Evolutionary conservation across 35 echinoderm and acorn worm species (phyloP).

Genomic region (Ptychodera flava): DNA sequence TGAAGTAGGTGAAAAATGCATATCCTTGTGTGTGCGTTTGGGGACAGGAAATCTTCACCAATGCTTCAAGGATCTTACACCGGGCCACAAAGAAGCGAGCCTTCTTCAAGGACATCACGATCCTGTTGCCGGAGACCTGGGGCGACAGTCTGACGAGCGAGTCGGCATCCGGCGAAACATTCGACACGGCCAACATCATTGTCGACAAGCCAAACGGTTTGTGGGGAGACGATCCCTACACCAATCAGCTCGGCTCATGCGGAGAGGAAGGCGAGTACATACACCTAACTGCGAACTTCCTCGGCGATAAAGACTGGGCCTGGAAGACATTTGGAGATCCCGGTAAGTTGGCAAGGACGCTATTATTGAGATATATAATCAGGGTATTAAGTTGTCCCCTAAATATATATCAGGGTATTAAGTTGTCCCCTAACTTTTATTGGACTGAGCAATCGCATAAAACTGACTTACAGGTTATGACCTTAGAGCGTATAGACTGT

Average conservation of each 20-base stretch:
- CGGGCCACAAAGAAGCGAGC: conserved; percentile 46
- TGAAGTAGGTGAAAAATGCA: too few species aligned
- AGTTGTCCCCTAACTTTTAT: too few species aligned
- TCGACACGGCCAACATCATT: conserved; percentile 72
- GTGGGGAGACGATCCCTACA: conserved; percentile 25
- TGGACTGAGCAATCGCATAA: too few species aligned
- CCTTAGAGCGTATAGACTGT: too few species aligned
- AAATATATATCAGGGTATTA: too few species aligned
- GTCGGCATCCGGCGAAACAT: conserved; percentile 36
- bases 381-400: too few species aligned
- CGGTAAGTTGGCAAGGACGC: too few species aligned
- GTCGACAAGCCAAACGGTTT: conserved; percentile 16
- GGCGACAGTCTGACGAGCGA: conserved; percentile 19
- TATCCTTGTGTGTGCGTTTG: too few species aligned
- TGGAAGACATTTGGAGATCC: conserved; percentile 46
- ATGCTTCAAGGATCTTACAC: conserved; percentile 54
- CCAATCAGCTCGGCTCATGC: conserved; percentile 69
- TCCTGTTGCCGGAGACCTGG: conserved; percentile 69
- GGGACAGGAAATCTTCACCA: conserved; percentile 65
- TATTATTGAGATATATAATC: too few species aligned
- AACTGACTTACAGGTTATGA: too few species aligned
- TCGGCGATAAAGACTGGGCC: conserved; percentile 22
- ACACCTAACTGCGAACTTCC: conserved; percentile 57
- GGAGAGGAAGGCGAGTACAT: conserved; percentile 60
- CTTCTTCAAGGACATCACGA: conserved; percentile 66